A percentile compares a stretch with the other conserved stretches of the same genome.
phyloP scores from a whole-genome alignment of 2,113 vertebrate species.

The Pelvicachromis taeniatus region DNA sequence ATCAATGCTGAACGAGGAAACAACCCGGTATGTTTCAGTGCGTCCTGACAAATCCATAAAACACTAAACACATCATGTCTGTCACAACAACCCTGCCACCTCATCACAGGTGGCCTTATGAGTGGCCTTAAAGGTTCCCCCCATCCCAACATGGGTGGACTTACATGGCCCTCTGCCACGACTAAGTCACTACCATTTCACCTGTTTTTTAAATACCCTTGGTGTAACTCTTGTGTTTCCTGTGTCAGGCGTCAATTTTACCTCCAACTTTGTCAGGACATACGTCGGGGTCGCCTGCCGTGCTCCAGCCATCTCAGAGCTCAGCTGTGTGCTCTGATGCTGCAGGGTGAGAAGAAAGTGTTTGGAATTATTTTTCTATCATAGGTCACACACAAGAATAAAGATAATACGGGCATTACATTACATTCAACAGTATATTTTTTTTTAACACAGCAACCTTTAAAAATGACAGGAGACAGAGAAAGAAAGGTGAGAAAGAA shows the following conservation, averaged over 20 bases:
- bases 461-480: too few relatives aligned
- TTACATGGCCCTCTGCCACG: not conserved
- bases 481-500: too few relatives aligned
- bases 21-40: constrained; percentile 76
- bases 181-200: not conserved
- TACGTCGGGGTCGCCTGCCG: constrained; percentile 83
- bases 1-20: constrained; percentile 85
- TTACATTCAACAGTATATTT: too few relatives aligned
- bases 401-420: not conserved
- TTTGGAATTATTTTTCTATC: not conserved
- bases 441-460: too few relatives aligned
- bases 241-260: constrained; percentile 82
- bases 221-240: not conserved
- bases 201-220: not conserved
- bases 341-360: constrained; percentile 78
- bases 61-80: not conserved
- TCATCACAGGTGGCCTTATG: not conserved
- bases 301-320: constrained; percentile 73
- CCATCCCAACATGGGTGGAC: not conserved
- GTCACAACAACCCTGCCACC: not conserved
- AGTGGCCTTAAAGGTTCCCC: not conserved
- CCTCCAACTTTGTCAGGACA: constrained; percentile 88
- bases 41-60: not conserved
- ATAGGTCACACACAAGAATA: not conserved
- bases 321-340: constrained; percentile 79